phyloP scores from a whole-genome alignment of 2,888 invertebrate species.

The Bombylius major region DNA sequence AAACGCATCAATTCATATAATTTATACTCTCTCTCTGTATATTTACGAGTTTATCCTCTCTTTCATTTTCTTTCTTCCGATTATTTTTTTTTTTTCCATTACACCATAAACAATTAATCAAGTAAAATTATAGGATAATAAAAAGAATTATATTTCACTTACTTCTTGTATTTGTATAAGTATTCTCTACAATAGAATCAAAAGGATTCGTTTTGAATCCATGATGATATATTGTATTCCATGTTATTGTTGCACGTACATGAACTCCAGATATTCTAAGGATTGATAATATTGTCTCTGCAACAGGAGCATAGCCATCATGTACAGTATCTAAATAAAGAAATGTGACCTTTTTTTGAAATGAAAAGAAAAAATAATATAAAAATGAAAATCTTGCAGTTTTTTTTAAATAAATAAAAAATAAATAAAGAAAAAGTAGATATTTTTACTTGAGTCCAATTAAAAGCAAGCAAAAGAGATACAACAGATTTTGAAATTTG shows the following conservation, averaged over 20 bases:
- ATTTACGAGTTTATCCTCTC: no score
- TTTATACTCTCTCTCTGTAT: no score
- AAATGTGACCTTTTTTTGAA: slow-evolving; percentile 59
- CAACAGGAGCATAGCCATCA: slow-evolving; percentile 63
- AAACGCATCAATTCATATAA: no score
- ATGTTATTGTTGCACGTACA: slow-evolving; percentile 49
- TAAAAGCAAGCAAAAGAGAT: slow-evolving; percentile 68
- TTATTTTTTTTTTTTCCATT: no score
- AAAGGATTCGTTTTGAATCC: slow-evolving; percentile 79
- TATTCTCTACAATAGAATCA: slow-evolving; percentile 64
- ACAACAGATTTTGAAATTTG: slow-evolving; percentile 89
- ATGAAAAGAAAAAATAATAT: neutral
- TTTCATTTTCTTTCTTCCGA: no score
- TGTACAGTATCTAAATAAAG: slow-evolving; percentile 68
- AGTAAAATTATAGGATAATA: no score
- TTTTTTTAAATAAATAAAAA: neutral
- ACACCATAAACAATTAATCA: no score
- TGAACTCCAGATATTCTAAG: slow-evolving; percentile 57
- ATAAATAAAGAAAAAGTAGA: no score
- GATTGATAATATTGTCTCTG: slow-evolving; percentile 62
- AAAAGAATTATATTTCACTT: slow-evolving; percentile 21
- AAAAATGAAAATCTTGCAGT: neutral
- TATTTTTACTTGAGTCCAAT: slow-evolving; percentile 72
- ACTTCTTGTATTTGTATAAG: slow-evolving; percentile 81
- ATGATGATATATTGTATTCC: slow-evolving; percentile 66